Percentiles rank a stretch among this genome's conserved stretches.
phyloP scores from a whole-genome alignment of 2,888 invertebrate species.

The Cryptosula pallasiana region DNA sequence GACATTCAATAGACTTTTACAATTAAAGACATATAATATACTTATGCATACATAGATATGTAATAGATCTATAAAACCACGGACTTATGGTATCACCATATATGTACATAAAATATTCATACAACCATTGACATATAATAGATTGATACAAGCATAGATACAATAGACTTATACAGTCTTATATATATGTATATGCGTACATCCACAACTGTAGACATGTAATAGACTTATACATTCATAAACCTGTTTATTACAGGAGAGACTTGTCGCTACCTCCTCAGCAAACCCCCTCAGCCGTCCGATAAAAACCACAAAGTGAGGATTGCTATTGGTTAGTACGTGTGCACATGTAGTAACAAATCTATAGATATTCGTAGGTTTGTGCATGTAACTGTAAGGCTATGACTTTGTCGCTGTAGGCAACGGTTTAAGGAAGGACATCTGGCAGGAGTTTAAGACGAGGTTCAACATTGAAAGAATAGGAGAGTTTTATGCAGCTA shows the following conservation, averaged over 20 bases:
- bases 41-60: too few relatives aligned
- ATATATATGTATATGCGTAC: too few relatives aligned
- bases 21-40: too few relatives aligned
- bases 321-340: constrained; percentile 7
- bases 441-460: constrained; percentile 81
- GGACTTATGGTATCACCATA: too few relatives aligned
- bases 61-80: too few relatives aligned
- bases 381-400: not conserved
- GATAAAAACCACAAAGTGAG: constrained; percentile 14
- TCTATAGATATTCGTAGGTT: not conserved
- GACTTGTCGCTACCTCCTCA: not conserved
- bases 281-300: not conserved
- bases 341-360: not conserved
- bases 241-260: not conserved
- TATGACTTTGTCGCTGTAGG: constrained; percentile 56
- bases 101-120: too few relatives aligned
- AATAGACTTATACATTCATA: too few relatives aligned
- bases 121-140: too few relatives aligned
- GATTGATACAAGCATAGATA: too few relatives aligned
- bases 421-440: constrained; percentile 85
- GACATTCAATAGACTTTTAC: too few relatives aligned
- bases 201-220: too few relatives aligned
- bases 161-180: too few relatives aligned
- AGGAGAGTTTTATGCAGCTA: constrained; percentile 90
- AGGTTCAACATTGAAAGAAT: constrained; percentile 78